These are phyloP conservation scores for Xerus rutilus DNA, from an alignment of 2,797 vertebrate genomes.

Conservation along the genomic window DNA sequence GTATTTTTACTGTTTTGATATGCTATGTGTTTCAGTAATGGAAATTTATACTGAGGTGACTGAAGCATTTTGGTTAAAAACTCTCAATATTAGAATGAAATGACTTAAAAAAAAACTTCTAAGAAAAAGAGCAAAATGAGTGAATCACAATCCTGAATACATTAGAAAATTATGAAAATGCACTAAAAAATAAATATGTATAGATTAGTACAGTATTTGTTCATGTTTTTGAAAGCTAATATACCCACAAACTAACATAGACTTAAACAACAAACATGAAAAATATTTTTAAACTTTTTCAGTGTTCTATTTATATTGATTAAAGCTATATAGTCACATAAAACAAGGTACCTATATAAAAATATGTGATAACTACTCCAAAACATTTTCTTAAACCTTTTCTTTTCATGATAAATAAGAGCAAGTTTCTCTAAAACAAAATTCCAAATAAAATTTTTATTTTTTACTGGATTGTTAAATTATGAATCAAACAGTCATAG, in stretches of 20 bases:
- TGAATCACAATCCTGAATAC: not conserved
- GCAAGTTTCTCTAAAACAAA: not conserved
- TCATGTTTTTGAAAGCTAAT: not conserved
- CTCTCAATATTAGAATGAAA: not conserved
- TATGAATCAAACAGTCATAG: not conserved
- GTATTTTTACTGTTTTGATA: slow-evolving; percentile 81
- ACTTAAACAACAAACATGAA: not conserved
- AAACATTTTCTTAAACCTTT: not conserved
- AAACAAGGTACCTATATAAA: not conserved
- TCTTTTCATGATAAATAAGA: not conserved
- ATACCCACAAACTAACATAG: not conserved
- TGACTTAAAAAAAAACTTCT: not conserved
- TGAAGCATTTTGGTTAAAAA: slow-evolving; percentile 45
- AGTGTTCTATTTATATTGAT: not conserved
- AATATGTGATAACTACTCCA: not conserved
- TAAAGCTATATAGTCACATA: not conserved
- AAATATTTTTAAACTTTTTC: not conserved
- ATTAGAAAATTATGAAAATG: not conserved
- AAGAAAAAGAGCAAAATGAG: not conserved
- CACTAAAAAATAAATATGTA: not conserved
- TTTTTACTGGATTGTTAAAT: not conserved
- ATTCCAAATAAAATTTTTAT: not conserved
- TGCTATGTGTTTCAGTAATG: slow-evolving; percentile 77
- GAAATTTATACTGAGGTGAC: slow-evolving; percentile 83
- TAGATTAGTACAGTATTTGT: not conserved